phyloP scores from a whole-genome alignment of 2,113 vertebrate species.

The Eulemur rufifrons region DNA sequence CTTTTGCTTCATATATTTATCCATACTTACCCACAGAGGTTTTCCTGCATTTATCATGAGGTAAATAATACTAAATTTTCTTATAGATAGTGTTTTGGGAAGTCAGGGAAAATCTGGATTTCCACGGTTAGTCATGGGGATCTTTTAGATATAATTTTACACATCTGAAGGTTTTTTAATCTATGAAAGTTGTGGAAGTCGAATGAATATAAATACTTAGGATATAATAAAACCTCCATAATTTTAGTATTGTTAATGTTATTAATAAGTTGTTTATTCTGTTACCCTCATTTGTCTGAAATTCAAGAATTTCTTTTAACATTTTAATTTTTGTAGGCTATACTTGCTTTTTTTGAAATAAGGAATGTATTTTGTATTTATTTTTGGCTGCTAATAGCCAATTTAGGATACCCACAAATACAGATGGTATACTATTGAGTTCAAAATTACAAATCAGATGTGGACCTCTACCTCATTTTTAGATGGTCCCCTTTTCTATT shows the following conservation, averaged over 20 bases:
- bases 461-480: background rate
- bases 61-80: background rate
- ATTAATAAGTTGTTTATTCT: background rate
- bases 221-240: background rate
- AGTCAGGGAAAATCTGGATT: background rate
- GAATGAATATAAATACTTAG: background rate
- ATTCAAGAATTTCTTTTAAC: background rate
- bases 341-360: background rate
- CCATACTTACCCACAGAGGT: background rate
- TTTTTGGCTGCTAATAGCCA: background rate
- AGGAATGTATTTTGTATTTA: background rate
- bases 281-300: background rate
- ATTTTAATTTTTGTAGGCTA: background rate
- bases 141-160: background rate
- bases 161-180: background rate
- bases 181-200: background rate
- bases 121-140: background rate
- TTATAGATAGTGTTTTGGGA: background rate
- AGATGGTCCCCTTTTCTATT: background rate
- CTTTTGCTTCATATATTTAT: background rate
- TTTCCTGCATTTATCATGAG: background rate
- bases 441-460: background rate
- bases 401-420: background rate
- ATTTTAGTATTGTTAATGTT: background rate
- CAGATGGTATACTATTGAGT: background rate